Percentiles rank a stretch among this genome's conserved stretches.
Evolutionary conservation across 1,140 invertebrate species (phyloP).

Genomic region (Pachyrhynchus sulphureomaculatus): DNA sequence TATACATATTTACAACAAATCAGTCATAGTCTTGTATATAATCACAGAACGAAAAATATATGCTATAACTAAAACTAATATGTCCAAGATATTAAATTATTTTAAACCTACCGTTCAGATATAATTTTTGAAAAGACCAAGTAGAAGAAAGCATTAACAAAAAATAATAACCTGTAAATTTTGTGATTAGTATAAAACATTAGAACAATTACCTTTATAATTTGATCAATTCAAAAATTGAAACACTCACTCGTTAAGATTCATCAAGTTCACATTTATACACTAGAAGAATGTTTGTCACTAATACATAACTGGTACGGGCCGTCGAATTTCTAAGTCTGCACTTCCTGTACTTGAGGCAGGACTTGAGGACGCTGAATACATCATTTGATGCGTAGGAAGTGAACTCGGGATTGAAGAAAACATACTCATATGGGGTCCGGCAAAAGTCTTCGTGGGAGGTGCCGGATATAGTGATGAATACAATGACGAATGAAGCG

Average conservation of each 20-base stretch:
- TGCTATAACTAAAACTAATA: background rate
- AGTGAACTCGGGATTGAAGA: constrained; percentile 42
- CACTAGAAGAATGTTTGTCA: constrained; percentile 15
- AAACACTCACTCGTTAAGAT: no score
- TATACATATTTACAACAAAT: constrained; percentile 3
- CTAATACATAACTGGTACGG: constrained; percentile 61
- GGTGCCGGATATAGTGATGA: constrained; percentile 57
- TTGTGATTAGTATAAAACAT: background rate
- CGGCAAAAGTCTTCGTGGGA: constrained; percentile 46
- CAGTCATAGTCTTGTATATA: constrained; percentile 13
- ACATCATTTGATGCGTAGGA: constrained; percentile 51
- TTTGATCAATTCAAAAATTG: constrained; percentile 2
- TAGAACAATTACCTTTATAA: background rate
- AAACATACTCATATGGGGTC: constrained; percentile 35
- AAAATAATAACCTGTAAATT: no score
- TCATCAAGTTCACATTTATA: constrained; percentile 43
- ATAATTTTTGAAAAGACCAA: no score
- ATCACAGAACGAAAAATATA: constrained; percentile 17
- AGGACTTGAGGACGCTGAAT: constrained; percentile 53
- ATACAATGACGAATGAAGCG: constrained; percentile 62
- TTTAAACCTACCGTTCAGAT: no score
- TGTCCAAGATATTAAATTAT: no score
- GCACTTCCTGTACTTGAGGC: constrained; percentile 53
- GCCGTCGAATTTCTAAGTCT: constrained; percentile 56
- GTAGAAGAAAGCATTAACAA: no score